Conservation (phyloP, 2,797 vertebrate species). For the Poeciliopsis paucimaculata region DNA sequence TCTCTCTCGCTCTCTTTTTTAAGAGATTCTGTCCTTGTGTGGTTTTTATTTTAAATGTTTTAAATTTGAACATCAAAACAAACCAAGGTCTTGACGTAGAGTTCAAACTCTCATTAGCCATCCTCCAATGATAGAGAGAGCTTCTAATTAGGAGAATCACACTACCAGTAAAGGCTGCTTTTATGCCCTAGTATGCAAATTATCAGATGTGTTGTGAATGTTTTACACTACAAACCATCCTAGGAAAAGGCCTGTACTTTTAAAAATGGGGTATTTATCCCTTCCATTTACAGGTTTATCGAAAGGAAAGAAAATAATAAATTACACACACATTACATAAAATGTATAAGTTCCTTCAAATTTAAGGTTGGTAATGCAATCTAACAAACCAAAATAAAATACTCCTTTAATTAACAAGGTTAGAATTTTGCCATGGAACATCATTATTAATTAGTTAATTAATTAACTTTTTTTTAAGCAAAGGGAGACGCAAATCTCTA, state of each 20-base stretch:
- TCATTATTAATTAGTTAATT: background rate
- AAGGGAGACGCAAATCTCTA: background rate
- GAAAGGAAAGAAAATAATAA: background rate
- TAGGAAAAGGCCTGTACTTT: background rate
- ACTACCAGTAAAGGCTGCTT: slow-evolving; percentile 16
- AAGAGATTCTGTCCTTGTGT: background rate
- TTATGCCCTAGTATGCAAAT: slow-evolving; percentile 21
- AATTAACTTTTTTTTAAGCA: background rate
- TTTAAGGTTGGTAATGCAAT: background rate
- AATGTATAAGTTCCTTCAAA: background rate
- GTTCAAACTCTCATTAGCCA: slow-evolving; percentile 39
- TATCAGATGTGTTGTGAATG: background rate
- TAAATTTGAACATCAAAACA: background rate
- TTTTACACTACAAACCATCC: background rate
- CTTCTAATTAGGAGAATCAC: slow-evolving; percentile 60
- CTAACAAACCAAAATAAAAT: background rate
- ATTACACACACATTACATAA: background rate
- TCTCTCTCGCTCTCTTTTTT: background rate
- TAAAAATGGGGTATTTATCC: background rate
- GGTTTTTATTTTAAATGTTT: background rate
- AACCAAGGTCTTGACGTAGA: background rate
- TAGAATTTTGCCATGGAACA: background rate
- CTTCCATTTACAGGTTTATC: background rate
- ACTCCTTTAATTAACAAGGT: background rate
- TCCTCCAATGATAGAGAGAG: slow-evolving; percentile 45